Evolutionary conservation across 2,888 invertebrate species (phyloP).

Genomic region (Amblyjoppa fuscipennis): DNA sequence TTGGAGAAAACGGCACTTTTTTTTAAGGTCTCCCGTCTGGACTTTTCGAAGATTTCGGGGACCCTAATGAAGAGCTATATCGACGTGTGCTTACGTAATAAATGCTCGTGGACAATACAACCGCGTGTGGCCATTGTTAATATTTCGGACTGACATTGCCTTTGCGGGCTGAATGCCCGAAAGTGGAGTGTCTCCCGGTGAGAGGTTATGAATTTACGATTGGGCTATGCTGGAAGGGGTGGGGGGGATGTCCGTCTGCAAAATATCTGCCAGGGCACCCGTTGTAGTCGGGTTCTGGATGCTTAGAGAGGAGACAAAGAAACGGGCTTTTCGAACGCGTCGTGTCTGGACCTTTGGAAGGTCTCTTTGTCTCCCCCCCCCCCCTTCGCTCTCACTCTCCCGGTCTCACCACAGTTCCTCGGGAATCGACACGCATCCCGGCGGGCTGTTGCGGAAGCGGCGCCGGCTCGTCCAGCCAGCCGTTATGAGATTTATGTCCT

Average conservation of each 20-base stretch:
- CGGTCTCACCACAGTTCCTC: not conserved
- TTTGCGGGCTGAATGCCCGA: not conserved
- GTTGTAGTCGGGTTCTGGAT: not conserved
- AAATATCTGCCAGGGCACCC: constrained; percentile 11
- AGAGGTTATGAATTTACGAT: not conserved
- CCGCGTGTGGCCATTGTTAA: not conserved
- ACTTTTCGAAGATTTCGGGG: not conserved
- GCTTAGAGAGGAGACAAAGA: constrained; percentile 9
- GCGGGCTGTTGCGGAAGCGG: constrained; percentile 18
- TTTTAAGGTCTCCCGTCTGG: not conserved
- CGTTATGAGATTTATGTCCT: constrained; percentile 51
- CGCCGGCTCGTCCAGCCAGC: not conserved
- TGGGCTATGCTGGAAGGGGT: not conserved
- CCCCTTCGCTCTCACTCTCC: not conserved
- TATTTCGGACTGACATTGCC: not conserved
- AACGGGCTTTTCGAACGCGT: not conserved
- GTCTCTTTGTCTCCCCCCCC: not conserved
- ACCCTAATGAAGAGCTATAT: not conserved
- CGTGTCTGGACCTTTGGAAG: constrained; percentile 13
- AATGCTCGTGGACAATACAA: not conserved
- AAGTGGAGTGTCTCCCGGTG: not conserved
- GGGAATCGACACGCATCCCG: constrained; percentile 8
- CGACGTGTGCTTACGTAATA: not conserved
- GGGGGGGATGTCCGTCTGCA: constrained; percentile 16
- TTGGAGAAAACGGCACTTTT: no score